Evolutionary conservation across 1,140 invertebrate species (phyloP), one percentile per base, ranked within the genome.

Genomic region (Microplitis demolitor): DNA sequence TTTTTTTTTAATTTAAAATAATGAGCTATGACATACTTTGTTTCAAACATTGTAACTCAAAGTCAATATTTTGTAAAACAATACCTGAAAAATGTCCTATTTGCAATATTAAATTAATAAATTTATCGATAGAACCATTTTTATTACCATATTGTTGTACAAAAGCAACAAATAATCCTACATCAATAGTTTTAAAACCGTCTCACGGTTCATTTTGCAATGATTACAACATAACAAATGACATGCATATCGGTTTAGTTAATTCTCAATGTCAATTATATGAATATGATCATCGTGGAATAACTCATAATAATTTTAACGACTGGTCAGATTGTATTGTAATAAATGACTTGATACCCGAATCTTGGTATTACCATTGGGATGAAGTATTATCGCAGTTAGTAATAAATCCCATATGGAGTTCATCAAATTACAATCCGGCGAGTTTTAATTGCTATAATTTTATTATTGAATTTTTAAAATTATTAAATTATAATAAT

Each of bases 381-480:
- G 84, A 87, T 39, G 60, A 81, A 61, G 79, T 72, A 11, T 72
- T 87, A n/a, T 35, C 64, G 4, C 39, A 63, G 31, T 78, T 78
- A 34, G 69, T 58, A 11, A 77, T 73, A 37, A 66, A 80, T 66
- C 0, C 53, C 24, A 79, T 78, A 73, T 87, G 86, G 86, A 80
- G 63, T 13, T 54, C 64, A 14, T 45, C 64, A 2, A 83, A 83
- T 73, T 87, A 87, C 51, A 33, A 85, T 54, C 69, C 79, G 16
- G 33, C 33, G 13, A 71, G 58, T 3, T 67, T 80, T 45, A 87
- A 87, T 74, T 87, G 86, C 66, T 87, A 83, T 24, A 77, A 77
- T 66, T 87, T 87, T 72, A 80, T 87, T 13, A 76, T 84, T 11
- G 75, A 78, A 37, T 87, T 87, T 79, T 70, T 87, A 11, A 81